phyloP scores from a whole-genome alignment of 2,797 vertebrate species.

The Acanthornis magna region DNA sequence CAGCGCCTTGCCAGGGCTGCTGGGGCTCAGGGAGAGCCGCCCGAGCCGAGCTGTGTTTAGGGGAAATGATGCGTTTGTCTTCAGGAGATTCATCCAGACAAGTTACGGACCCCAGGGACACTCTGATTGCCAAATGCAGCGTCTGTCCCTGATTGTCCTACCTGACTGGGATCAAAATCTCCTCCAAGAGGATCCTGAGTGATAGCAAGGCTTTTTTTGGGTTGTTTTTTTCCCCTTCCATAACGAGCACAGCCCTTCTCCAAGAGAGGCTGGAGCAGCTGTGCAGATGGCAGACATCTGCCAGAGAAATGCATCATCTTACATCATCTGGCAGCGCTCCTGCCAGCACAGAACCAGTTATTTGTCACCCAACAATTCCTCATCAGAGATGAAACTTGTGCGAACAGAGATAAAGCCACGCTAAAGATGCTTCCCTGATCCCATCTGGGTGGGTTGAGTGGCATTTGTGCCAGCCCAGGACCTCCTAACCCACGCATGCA shows the following conservation, averaged over 20 bases:
- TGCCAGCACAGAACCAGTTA: neutral
- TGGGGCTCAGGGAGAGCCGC: neutral
- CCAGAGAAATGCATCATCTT: neutral
- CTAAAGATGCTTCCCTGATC: neutral
- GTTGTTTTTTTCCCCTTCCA: neutral
- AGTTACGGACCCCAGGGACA: neutral
- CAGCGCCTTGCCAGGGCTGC: neutral
- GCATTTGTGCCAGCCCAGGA: neutral
- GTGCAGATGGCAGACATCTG: conserved; percentile 18
- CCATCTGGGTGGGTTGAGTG: neutral
- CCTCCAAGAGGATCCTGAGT: neutral
- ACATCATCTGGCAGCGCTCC: neutral
- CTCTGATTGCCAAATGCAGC: neutral
- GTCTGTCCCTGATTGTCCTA: neutral
- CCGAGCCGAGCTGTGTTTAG: neutral
- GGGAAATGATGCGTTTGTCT: neutral
- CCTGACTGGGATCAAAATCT: neutral
- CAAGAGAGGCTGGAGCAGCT: neutral
- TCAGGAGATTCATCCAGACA: neutral
- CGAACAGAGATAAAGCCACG: neutral
- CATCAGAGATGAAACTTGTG: neutral
- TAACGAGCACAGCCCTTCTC: neutral
- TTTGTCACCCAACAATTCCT: neutral
- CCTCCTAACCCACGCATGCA: fast-evolving
- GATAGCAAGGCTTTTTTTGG: neutral